Conservation (phyloP, 2,888 invertebrate genomes). For the Hydraecia micacea region DNA sequence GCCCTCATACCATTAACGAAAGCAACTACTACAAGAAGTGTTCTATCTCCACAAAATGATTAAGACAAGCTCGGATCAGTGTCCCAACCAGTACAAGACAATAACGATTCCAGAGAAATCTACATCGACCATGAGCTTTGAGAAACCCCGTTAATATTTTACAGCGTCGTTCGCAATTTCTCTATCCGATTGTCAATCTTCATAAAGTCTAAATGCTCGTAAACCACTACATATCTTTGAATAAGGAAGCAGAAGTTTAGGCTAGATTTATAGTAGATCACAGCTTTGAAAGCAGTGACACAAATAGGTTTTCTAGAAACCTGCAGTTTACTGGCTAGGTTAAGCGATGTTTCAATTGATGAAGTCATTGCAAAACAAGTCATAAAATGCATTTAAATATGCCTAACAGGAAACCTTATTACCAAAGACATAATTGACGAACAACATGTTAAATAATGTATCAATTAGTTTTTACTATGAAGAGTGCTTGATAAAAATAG, state of each 20-base stretch:
- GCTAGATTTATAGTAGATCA: conserved; percentile 45
- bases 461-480: conserved; percentile 16
- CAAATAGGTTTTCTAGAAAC: conserved; percentile 50
- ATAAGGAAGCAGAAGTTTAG: conserved; percentile 56
- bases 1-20: conserved; percentile 7
- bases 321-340: conserved; percentile 29
- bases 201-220: conserved; percentile 51
- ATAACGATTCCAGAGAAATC: conserved; percentile 28
- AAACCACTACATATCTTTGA: conserved; percentile 46
- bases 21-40: neutral
- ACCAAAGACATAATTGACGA: neutral
- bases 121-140: conserved; percentile 20
- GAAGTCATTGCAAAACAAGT: conserved; percentile 20
- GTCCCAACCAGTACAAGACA: conserved; percentile 3
- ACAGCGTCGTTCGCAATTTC: conserved; percentile 53
- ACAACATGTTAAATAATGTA: neutral
- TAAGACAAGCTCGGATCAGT: conserved; percentile 1
- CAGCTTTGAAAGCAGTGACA: conserved; percentile 38
- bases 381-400: conserved; percentile 16
- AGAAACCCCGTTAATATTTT: conserved; percentile 46
- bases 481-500: conserved; percentile 17
- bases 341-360: conserved; percentile 25
- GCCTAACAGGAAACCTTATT: conserved; percentile 3
- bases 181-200: conserved; percentile 57
- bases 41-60: conserved; percentile 2